phyloP scores from a whole-genome alignment of 2,797 vertebrate genomes.

The Gastrophryne carolinensis region DNA sequence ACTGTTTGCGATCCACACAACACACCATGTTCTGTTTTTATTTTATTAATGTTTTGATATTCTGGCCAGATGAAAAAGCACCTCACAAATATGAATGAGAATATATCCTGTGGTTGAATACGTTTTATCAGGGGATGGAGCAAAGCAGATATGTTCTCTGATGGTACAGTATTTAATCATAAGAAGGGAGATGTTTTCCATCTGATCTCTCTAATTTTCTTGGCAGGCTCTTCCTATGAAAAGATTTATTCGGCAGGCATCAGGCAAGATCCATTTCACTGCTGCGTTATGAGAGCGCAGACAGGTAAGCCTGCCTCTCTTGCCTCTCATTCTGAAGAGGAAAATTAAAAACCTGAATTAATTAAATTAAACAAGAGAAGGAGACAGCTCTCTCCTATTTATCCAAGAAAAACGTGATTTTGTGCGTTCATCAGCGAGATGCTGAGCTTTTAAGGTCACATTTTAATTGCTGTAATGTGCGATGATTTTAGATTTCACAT shows the following conservation, averaged over 20 bases:
- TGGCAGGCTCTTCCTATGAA: slow-evolving; percentile 45
- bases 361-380: slow-evolving; percentile 38
- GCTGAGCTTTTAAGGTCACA: slow-evolving; percentile 50
- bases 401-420: slow-evolving; percentile 22
- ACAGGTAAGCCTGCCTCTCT: slow-evolving; percentile 15
- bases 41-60: no score
- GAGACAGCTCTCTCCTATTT: background rate
- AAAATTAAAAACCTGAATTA: slow-evolving; percentile 42
- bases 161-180: slow-evolving; percentile 30
- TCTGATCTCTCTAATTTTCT: slow-evolving; percentile 40
- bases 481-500: slow-evolving; percentile 40
- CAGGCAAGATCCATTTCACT: slow-evolving; percentile 5
- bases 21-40: no score
- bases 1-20: no score
- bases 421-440: slow-evolving; percentile 18
- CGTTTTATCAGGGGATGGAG: slow-evolving; percentile 19
- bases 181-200: slow-evolving; percentile 26
- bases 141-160: slow-evolving; percentile 26
- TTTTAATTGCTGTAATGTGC: slow-evolving; percentile 48
- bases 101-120: slow-evolving; percentile 27
- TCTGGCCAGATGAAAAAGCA: background rate
- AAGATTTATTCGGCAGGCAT: slow-evolving; percentile 36
- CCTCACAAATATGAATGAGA: slow-evolving; percentile 19
- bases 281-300: background rate
- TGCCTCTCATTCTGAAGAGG: slow-evolving; percentile 13